Percentiles rank a stretch among this genome's conserved stretches.
Conservation (phyloP, 2,888 invertebrate genomes). For the Cryptocephalus primarius region DNA sequence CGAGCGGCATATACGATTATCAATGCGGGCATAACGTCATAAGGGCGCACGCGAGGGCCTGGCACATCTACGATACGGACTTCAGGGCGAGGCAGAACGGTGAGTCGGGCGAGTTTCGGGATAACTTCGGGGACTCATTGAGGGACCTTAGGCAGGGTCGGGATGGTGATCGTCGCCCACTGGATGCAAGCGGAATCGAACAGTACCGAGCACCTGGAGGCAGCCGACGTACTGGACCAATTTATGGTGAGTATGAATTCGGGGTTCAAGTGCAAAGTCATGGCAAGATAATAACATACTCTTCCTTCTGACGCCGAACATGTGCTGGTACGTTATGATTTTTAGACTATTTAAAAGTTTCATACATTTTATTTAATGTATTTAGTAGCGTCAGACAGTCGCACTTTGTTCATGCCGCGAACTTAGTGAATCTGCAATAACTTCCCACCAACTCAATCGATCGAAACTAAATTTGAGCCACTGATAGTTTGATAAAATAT, state of each 20-base stretch:
- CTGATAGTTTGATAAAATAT: too few relatives aligned
- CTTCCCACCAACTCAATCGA: too few relatives aligned
- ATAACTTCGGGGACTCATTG: neutral
- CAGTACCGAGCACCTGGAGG: neutral
- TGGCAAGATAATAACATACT: too few relatives aligned
- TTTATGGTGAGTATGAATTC: neutral
- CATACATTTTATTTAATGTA: too few relatives aligned
- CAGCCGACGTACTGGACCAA: neutral
- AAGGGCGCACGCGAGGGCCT: neutral
- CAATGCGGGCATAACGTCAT: neutral
- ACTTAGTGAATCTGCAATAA: too few relatives aligned
- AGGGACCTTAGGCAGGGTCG: neutral
- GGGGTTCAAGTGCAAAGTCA: too few relatives aligned
- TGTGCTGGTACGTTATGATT: too few relatives aligned
- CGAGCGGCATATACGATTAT: neutral
- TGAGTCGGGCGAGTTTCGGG: neutral
- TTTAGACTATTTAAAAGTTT: too few relatives aligned
- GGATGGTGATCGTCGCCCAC: neutral
- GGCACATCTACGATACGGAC: neutral
- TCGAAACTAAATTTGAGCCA: too few relatives aligned
- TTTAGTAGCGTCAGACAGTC: too few relatives aligned
- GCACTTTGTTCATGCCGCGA: too few relatives aligned
- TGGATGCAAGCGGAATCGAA: neutral
- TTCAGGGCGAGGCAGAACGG: neutral
- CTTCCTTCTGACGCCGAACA: too few relatives aligned